Evolutionary conservation across 2,888 invertebrate species (phyloP).

Genomic region (Phortica okadai): DNA sequence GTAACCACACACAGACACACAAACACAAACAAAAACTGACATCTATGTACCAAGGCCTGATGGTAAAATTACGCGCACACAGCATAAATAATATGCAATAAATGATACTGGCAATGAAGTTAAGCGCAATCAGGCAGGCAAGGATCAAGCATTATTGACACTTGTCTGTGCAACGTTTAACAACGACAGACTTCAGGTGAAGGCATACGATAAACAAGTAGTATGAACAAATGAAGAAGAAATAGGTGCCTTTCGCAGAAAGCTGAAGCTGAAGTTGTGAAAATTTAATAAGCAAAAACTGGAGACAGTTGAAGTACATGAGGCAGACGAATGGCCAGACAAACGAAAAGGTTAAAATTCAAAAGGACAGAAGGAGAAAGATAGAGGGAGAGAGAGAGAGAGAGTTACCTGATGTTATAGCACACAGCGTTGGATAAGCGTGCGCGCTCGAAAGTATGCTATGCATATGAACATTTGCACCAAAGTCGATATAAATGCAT

Average conservation of each 20-base stretch:
- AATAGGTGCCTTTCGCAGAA: too few species aligned
- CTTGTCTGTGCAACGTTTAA: background rate
- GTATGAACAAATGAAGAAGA: background rate
- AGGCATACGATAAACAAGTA: background rate
- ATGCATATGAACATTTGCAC: conserved; percentile 58
- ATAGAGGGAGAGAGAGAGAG: conserved; percentile 18
- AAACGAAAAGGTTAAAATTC: background rate
- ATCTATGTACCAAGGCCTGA: background rate
- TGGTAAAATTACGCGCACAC: background rate
- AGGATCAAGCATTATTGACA: background rate
- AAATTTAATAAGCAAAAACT: background rate
- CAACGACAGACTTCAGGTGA: background rate
- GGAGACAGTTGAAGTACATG: background rate
- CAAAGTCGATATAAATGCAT: conserved; percentile 67
- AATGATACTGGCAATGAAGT: background rate
- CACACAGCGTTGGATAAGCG: conserved; percentile 44
- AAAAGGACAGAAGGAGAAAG: conserved; percentile 11
- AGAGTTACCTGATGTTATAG: conserved; percentile 8
- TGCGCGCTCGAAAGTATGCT: conserved; percentile 39
- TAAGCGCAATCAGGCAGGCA: background rate
- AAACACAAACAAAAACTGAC: background rate
- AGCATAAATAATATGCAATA: background rate
- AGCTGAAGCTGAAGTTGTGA: background rate
- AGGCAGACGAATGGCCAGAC: background rate
- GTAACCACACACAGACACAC: background rate